Evolutionary conservation across 2,113 vertebrate species (phyloP), one percentile per base, ranked within the genome.

Genomic region (Heloderma charlesbogerti): DNA sequence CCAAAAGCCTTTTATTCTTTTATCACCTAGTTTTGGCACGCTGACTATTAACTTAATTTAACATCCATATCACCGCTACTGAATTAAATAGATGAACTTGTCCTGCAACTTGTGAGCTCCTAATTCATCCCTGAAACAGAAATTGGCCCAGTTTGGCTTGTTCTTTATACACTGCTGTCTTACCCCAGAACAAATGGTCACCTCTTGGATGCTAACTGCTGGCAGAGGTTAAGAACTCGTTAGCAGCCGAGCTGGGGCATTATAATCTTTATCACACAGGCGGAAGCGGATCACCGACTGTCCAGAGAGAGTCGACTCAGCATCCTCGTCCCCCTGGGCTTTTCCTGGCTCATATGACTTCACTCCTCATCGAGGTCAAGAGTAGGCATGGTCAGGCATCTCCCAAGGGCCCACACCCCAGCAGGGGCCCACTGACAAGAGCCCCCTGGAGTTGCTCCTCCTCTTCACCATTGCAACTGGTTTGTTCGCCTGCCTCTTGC

Each of bases 21-120:
- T 93, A 88, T 89, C 94, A 90, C 93, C 89, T 95, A 92, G 95
- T 96, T 95, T 97, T 94, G 95, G 96, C 96, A 94, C 66, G 80
- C 95, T 94, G 37, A 75, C 96, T 90, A 89, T 94, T 96, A 96
- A 96, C 94, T 94, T 96, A 95, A 96, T 96, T 96, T 96, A 96
- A 95, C 96, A 94, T 95, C 96, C 95, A 93, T 93, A 95, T 95
- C 93, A 92, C 95, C 81, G 93, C 96, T 96, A 95, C 96, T 97
- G 95, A 96, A 97, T 97, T 97, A 97, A 97, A 97, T 94, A 97
- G 96, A 97, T 96, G 95, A 97, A 97, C 96, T 96, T 96, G 93
- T 95, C 96, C 94, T 92, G 92, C 96, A 45, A 95, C 95, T 94
- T 94, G 95, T 92, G 93, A 96, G 96, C 94, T 95, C 96, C 54